phyloP scores from a whole-genome alignment of 2,888 invertebrate genomes.

The Microplitis manilae region DNA sequence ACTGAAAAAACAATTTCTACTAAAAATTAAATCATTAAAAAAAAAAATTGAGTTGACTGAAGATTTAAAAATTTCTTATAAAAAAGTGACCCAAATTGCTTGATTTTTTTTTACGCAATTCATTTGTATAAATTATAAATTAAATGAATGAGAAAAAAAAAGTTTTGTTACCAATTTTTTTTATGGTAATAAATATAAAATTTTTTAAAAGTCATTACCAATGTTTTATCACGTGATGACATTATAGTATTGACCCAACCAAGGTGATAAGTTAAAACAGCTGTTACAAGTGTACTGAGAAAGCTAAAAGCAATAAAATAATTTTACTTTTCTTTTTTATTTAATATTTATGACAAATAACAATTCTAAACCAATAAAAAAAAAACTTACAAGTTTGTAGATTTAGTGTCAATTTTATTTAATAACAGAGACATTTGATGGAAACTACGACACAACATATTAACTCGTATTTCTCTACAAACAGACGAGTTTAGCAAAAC shows the following conservation, averaged over 20 bases:
- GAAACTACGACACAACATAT: slow-evolving; percentile 58
- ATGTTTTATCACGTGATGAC: slow-evolving; percentile 58
- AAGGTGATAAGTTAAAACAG: slow-evolving; percentile 90
- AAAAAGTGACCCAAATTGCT: too few relatives aligned
- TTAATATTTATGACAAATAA: slow-evolving; percentile 28
- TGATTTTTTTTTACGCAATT: too few relatives aligned
- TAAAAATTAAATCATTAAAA: too few relatives aligned
- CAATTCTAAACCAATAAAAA: slow-evolving; percentile 19
- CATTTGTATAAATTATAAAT: too few relatives aligned
- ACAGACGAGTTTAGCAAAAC: slow-evolving; percentile 62
- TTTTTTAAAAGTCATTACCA: slow-evolving; percentile 55
- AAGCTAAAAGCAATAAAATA: slow-evolving; percentile 79
- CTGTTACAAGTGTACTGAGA: slow-evolving; percentile 89
- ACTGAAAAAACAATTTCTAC: too few relatives aligned
- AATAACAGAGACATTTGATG: slow-evolving; percentile 78
- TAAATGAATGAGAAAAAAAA: too few relatives aligned
- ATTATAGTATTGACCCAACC: slow-evolving; percentile 90
- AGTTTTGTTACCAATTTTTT: not conserved
- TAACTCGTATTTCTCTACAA: slow-evolving; percentile 54
- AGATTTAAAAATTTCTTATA: too few relatives aligned
- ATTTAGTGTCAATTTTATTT: slow-evolving; percentile 84
- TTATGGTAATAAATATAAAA: slow-evolving; percentile 12
- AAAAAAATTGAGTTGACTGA: too few relatives aligned
- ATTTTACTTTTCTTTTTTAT: not conserved
- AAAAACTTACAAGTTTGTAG: slow-evolving; percentile 88